Evolutionary conservation across 1,140 invertebrate species (phyloP).

Genomic region (Brachystomella parvula): DNA sequence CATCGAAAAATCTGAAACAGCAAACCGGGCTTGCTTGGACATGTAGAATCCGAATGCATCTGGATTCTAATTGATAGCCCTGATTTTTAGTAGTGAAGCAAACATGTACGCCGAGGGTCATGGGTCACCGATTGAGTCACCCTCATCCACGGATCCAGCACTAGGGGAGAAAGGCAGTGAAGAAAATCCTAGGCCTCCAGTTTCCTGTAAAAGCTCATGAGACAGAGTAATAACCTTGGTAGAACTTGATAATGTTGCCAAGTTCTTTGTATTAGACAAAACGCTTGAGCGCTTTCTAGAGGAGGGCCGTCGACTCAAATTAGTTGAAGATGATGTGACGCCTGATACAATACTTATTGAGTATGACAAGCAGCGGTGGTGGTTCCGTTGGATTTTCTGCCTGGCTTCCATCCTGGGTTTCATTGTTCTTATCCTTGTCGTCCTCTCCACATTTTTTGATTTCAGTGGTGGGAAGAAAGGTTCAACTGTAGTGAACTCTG

Average conservation of each 20-base stretch:
- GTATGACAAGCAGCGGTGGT: neutral
- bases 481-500: no score
- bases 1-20: no score
- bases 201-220: neutral
- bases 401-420: neutral
- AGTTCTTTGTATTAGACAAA: neutral
- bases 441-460: neutral
- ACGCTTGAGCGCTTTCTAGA: neutral
- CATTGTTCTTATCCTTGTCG: neutral
- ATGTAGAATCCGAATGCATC: no score
- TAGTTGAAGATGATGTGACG: neutral
- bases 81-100: no score
- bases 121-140: no score
- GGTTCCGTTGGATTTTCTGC: neutral
- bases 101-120: no score
- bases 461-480: neutral
- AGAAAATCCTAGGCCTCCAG: neutral
- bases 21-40: no score
- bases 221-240: neutral
- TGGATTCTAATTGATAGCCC: no score
- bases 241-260: neutral
- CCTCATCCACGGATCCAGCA: neutral
- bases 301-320: neutral
- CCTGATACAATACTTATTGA: neutral
- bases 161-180: neutral